phyloP scores from a whole-genome alignment of 2,113 vertebrate species.

The Atlantisia rogersi region DNA sequence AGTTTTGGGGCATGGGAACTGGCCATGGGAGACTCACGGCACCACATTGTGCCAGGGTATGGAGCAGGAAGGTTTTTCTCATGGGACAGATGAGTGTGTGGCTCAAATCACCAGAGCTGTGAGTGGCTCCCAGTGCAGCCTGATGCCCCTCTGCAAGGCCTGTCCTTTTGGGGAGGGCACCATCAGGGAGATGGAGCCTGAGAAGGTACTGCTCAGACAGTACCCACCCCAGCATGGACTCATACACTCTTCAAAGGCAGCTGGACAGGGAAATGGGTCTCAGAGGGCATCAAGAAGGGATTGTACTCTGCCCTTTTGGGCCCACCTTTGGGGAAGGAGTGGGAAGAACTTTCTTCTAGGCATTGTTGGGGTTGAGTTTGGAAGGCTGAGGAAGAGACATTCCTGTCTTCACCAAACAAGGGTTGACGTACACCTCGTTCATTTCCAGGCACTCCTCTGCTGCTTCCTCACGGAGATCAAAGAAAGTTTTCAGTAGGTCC shows the following conservation, averaged over 20 bases:
- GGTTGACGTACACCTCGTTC: slow-evolving; percentile 14
- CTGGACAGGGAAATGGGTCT: neutral
- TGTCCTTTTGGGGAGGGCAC: neutral
- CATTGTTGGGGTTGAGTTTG: neutral
- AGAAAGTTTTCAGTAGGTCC: slow-evolving; percentile 82
- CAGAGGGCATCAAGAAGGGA: neutral
- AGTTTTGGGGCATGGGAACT: neutral
- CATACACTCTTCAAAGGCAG: neutral
- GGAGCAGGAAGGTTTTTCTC: neutral
- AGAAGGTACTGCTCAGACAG: neutral
- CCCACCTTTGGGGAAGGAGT: neutral
- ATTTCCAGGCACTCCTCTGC: slow-evolving; percentile 56
- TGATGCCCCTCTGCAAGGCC: neutral
- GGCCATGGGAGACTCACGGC: neutral
- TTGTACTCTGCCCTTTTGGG: neutral
- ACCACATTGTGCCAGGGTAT: neutral
- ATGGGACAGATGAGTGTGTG: neutral
- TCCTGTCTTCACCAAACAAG: neutral
- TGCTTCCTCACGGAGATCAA: slow-evolving; percentile 77
- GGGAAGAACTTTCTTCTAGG: neutral
- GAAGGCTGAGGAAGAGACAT: neutral
- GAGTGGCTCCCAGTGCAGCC: neutral
- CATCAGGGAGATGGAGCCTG: neutral
- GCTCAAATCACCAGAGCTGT: neutral
- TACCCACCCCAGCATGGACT: rapidly evolving